Evolutionary conservation across 2,888 invertebrate species (phyloP), one percentile per base, ranked within the genome.

Genomic region (Lydus trimaculatus): DNA sequence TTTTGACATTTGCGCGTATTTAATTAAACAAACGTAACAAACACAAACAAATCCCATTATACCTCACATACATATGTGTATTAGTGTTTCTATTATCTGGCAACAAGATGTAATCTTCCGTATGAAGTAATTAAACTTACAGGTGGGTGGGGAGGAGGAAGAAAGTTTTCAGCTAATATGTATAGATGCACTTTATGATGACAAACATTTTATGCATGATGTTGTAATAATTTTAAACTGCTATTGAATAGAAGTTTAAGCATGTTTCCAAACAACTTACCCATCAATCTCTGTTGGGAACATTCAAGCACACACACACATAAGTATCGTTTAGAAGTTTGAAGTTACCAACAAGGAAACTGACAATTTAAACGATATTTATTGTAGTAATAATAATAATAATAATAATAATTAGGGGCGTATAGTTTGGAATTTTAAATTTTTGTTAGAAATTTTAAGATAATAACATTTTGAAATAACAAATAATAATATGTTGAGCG

Each of bases 81-180:
- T 69, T 69, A 69, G 63, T 63, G 69, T 64, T 64, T 31, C 31
- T 64, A 60, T 31, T 64, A 67, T 58, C 58, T 70, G 63, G 64
- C 60, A 70, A 70, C 69, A 70, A 65, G 69, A 65, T 60, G 63
- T 69, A 69, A 69, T 69, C 69, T 65, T 69, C 65, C 39, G 31
- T 65, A 69, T 65, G 65, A 43, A 31, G 69, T 69, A 69, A 69
- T 69, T 69, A 69, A 69, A 69, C 65, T 60, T 48, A 48, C 8
- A 23, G 20, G 43, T n/a, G 58, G 65, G 36, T 69, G 20, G 48
- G 48, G 2, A 17, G 48, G 8, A 11, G 9, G 48, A 48, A 17
- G 6, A 7, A 17, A 36, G 17, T 17, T 48, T 48, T 20, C 8
- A 20, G 9, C 20, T 9, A 17, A 48, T 48, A 9, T 48, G 20